phyloP scores from a whole-genome alignment of 1,140 invertebrate species.

The Chlorops oryzae region DNA sequence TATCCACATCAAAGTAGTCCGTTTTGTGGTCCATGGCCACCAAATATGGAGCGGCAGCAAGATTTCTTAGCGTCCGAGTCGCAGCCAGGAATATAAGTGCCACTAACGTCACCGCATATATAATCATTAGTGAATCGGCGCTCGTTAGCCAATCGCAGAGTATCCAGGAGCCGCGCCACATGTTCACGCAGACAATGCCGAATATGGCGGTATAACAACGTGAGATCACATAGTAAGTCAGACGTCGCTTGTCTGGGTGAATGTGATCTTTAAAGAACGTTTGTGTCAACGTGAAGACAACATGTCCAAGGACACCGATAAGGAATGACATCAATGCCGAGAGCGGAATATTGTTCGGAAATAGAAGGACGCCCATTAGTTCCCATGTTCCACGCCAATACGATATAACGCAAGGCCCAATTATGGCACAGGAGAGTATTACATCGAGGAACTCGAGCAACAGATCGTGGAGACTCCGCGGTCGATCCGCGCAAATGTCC shows the following conservation, averaged over 20 bases:
- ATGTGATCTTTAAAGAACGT: slow-evolving; percentile 55
- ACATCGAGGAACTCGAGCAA: slow-evolving; percentile 64
- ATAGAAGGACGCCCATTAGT: slow-evolving; percentile 66
- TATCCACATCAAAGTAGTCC: slow-evolving; percentile 75
- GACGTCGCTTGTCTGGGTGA: slow-evolving; percentile 60
- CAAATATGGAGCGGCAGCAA: slow-evolving; percentile 74
- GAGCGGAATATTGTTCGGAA: slow-evolving; percentile 53
- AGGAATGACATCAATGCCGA: slow-evolving; percentile 61
- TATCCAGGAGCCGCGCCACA: slow-evolving; percentile 76
- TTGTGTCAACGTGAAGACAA: slow-evolving; percentile 63
- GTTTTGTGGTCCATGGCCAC: slow-evolving; percentile 64
- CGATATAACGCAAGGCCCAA: slow-evolving; percentile 71
- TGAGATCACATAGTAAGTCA: slow-evolving; percentile 65
- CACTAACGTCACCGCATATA: slow-evolving; percentile 56
- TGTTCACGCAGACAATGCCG: slow-evolving; percentile 72
- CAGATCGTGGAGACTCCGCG: slow-evolving; percentile 46
- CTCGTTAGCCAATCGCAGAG: slow-evolving; percentile 66
- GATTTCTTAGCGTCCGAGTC: slow-evolving; percentile 65
- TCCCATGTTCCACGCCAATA: slow-evolving; percentile 84
- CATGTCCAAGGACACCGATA: slow-evolving; percentile 62
- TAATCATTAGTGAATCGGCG: slow-evolving; percentile 52
- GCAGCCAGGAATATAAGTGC: slow-evolving; percentile 60
- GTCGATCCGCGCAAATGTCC: too few relatives aligned
- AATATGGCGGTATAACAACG: slow-evolving; percentile 69
- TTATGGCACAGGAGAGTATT: slow-evolving; percentile 62